Percentiles rank a stretch among this genome's conserved stretches.
Evolutionary conservation across 2,113 vertebrate species (phyloP).

Genomic region (Notechis scutatus): DNA sequence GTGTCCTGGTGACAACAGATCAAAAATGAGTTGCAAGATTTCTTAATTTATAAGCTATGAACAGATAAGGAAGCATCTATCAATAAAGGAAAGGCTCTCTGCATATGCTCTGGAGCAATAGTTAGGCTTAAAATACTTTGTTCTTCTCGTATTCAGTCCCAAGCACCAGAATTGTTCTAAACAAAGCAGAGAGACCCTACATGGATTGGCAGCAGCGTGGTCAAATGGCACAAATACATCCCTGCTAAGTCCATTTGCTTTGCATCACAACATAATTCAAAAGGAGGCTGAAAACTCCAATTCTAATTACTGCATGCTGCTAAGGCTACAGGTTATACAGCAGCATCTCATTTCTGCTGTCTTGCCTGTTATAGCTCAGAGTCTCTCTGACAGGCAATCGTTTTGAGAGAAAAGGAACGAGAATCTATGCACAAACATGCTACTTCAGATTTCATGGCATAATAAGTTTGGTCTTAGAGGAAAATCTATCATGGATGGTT

Average conservation of each 20-base stretch:
- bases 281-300: neutral
- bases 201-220: neutral
- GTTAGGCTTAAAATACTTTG: neutral
- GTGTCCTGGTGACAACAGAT: neutral
- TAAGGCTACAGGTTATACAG: neutral
- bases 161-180: neutral
- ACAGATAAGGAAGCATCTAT: neutral
- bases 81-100: neutral
- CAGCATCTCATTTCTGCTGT: neutral
- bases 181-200: neutral
- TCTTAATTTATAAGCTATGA: neutral
- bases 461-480: neutral
- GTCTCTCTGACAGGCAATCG: neutral
- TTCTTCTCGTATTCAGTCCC: neutral
- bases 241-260: neutral
- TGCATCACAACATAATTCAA: neutral
- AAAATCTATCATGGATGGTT: neutral
- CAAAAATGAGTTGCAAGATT: neutral
- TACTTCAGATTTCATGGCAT: neutral
- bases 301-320: neutral
- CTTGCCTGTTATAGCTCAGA: neutral
- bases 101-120: neutral
- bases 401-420: neutral
- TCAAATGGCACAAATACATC: neutral
- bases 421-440: neutral